Percentiles rank a stretch among this genome's conserved stretches.
These are phyloP conservation scores for Dallia pectoralis DNA, from an alignment of 2,797 vertebrate species.

Conservation along the genomic window DNA sequence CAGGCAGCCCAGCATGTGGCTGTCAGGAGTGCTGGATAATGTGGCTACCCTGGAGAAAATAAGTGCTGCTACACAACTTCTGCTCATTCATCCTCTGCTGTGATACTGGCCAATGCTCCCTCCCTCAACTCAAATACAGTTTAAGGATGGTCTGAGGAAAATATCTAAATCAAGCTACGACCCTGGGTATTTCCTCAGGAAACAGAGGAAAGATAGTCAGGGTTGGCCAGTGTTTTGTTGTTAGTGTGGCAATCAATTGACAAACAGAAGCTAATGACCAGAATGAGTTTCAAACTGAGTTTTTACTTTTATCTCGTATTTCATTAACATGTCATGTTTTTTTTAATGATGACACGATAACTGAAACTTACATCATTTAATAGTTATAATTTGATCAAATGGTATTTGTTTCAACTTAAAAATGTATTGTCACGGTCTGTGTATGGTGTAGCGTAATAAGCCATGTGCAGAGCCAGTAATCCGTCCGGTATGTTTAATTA, in stretches of 20 bases:
- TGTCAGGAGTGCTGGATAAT: neutral
- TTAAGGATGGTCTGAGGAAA: neutral
- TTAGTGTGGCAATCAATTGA: constrained; percentile 31
- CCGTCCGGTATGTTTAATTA: too few relatives aligned
- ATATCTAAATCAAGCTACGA: constrained; percentile 16
- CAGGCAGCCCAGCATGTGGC: neutral
- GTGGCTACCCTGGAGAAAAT: constrained; percentile 1
- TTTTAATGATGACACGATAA: too few relatives aligned
- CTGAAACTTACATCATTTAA: too few relatives aligned
- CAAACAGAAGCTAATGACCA: neutral
- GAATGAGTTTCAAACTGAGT: neutral
- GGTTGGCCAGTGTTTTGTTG: constrained; percentile 32
- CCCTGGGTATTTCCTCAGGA: constrained; percentile 55
- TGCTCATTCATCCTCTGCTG: neutral
- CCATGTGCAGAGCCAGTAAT: too few relatives aligned
- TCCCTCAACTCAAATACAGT: constrained; percentile 2
- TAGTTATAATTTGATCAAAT: too few relatives aligned
- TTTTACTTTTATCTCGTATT: neutral
- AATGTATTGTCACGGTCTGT: too few relatives aligned
- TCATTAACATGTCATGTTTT: neutral
- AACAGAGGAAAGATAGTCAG: constrained; percentile 36
- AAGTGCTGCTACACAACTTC: neutral
- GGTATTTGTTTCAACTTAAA: too few relatives aligned
- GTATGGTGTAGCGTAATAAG: too few relatives aligned
- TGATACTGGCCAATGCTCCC: neutral